Conservation (phyloP, 2,113 vertebrate genomes). For the Dendropsophus ebraccatus region DNA sequence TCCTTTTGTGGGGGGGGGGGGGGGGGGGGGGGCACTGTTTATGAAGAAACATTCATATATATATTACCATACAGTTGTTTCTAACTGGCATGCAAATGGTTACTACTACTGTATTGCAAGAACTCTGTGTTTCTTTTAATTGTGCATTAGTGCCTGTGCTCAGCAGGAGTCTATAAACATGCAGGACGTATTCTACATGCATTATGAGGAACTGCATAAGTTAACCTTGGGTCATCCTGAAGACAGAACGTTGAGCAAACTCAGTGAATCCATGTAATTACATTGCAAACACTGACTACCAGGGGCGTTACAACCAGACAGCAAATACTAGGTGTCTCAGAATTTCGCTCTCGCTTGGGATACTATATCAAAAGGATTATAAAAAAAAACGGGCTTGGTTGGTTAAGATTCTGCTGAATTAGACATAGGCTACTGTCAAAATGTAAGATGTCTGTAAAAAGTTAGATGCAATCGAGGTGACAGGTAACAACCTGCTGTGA, state of each 20-base stretch:
- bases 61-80: background rate
- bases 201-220: slow-evolving; percentile 14
- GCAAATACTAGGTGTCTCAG: background rate
- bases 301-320: background rate
- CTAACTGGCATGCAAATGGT: background rate
- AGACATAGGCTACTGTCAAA: background rate
- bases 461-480: accelerated
- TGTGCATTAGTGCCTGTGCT: background rate
- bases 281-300: background rate
- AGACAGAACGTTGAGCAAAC: slow-evolving; percentile 1
- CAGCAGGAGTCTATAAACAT: background rate
- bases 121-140: background rate
- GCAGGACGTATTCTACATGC: background rate
- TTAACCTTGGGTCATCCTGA: slow-evolving; percentile 37
- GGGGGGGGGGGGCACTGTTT: too few relatives aligned
- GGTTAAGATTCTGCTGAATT: slow-evolving; percentile 17
- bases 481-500: accelerated
- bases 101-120: background rate
- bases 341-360: background rate
- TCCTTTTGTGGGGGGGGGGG: too few relatives aligned
- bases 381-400: background rate
- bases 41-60: too few relatives aligned
- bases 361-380: too few relatives aligned
- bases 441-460: background rate
- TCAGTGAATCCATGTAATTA: slow-evolving; percentile 48